A percentile compares a stretch with the other conserved stretches of the same genome.
phyloP scores from a whole-genome alignment of 2,888 invertebrate genomes.

The Euplagia quadripunctaria region DNA sequence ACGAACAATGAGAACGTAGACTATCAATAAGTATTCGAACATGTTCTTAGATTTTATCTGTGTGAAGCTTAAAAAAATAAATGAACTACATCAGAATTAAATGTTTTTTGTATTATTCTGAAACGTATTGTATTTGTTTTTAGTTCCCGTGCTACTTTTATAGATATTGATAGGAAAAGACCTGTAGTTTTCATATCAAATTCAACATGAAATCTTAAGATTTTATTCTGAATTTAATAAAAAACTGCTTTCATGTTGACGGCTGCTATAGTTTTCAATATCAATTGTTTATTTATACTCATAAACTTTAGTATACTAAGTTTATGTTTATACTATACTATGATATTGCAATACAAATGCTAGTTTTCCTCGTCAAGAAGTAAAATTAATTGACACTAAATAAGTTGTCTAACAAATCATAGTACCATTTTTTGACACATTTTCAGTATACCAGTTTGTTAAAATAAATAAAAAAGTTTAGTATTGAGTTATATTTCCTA shows the following conservation, averaged over 20 bases:
- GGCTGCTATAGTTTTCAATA: background rate
- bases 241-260: background rate
- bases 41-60: background rate
- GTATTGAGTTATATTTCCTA: too few relatives aligned
- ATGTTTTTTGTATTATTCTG: background rate
- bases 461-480: too few relatives aligned
- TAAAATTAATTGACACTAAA: background rate
- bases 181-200: background rate
- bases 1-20: conserved; percentile 26
- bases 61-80: background rate
- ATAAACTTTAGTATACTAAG: too few relatives aligned
- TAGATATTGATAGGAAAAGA: background rate
- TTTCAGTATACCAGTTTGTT: too few relatives aligned
- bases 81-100: background rate
- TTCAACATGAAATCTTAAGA: background rate
- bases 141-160: background rate
- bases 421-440: too few relatives aligned
- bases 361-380: background rate
- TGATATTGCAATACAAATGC: background rate
- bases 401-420: background rate
- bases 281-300: background rate
- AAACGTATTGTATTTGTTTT: background rate
- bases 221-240: background rate
- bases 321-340: background rate
- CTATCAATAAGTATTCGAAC: background rate